Evolutionary conservation across 2,113 vertebrate species (phyloP).

Genomic region (Syngnathus floridae): DNA sequence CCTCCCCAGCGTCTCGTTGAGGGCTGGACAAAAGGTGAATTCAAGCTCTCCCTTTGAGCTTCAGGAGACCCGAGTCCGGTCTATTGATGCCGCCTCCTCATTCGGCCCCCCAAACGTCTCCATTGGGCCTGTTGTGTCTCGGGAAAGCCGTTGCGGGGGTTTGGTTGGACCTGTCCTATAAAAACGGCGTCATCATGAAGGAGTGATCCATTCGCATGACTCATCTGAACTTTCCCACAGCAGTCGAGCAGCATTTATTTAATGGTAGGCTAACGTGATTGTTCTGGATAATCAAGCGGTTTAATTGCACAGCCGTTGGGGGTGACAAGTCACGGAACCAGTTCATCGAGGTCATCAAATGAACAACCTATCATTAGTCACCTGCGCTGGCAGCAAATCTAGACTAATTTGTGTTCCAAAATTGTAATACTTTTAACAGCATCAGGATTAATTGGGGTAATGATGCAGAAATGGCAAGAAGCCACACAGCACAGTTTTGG

Average conservation of each 20-base stretch:
- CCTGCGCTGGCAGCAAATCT: neutral
- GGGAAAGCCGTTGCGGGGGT: conserved; percentile 3
- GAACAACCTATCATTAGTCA: neutral
- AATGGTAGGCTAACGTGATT: neutral
- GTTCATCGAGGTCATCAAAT: conserved; percentile 11
- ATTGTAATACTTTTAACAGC: neutral
- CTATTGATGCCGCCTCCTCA: conserved; percentile 51
- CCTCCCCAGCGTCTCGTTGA: conserved; percentile 65
- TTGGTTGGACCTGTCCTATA: neutral
- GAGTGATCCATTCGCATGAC: conserved; percentile 6
- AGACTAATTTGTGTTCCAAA: neutral
- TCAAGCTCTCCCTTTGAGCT: conserved; percentile 61
- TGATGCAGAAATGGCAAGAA: neutral
- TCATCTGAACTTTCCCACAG: conserved; percentile 16
- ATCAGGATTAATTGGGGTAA: neutral
- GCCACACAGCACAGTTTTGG: neutral
- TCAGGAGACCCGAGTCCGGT: conserved; percentile 54
- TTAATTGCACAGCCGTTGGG: conserved; percentile 15
- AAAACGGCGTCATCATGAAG: neutral
- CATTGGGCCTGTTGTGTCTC: conserved; percentile 24
- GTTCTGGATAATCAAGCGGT: conserved; percentile 6
- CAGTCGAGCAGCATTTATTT: conserved; percentile 10
- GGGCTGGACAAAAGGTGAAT: conserved; percentile 66
- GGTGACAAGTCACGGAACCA: conserved; percentile 11
- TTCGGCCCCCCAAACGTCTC: conserved; percentile 41